A percentile compares a stretch with the other conserved stretches of the same genome.
Evolutionary conservation across 2,888 invertebrate genomes (phyloP).

Genomic region (Heliconius erato): DNA sequence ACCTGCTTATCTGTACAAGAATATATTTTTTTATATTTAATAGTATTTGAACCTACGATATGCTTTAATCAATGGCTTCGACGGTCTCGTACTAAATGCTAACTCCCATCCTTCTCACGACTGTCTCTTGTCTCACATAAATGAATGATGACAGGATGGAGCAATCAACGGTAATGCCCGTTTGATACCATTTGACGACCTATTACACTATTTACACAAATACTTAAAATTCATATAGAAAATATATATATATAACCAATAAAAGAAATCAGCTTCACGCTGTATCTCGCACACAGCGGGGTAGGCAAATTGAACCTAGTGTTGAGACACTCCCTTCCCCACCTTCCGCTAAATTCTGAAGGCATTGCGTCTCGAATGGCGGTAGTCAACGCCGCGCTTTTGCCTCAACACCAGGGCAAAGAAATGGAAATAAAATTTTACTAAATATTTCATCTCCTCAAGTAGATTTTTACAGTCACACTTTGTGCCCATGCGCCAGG

Average conservation of each 20-base stretch:
- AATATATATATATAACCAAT: too few species aligned
- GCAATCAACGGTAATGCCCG: constrained; percentile 30
- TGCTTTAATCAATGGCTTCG: not conserved
- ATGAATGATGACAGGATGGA: constrained; percentile 39
- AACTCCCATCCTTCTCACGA: constrained; percentile 14
- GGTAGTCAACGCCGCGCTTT: too few species aligned
- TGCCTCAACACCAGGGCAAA: too few species aligned
- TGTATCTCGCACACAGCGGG: too few species aligned
- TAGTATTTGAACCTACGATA: not conserved
- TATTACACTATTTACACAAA: constrained; percentile 14
- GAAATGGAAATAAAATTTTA: too few species aligned
- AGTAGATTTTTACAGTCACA: too few species aligned
- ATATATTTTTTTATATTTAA: not conserved
- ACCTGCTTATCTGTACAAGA: not conserved
- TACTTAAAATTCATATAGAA: not conserved
- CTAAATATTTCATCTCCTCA: too few species aligned
- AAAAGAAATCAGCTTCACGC: too few species aligned
- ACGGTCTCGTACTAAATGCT: not conserved
- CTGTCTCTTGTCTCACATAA: constrained; percentile 25
- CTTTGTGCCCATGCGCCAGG: too few species aligned
- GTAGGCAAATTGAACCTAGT: not conserved
- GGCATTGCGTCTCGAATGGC: too few species aligned
- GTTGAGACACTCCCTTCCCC: not conserved
- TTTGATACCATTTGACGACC: constrained; percentile 23
- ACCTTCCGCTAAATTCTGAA: not conserved